These are phyloP conservation scores for Drosophila borealis DNA, from an alignment of 2,888 invertebrate genomes.

Conservation along the genomic window DNA sequence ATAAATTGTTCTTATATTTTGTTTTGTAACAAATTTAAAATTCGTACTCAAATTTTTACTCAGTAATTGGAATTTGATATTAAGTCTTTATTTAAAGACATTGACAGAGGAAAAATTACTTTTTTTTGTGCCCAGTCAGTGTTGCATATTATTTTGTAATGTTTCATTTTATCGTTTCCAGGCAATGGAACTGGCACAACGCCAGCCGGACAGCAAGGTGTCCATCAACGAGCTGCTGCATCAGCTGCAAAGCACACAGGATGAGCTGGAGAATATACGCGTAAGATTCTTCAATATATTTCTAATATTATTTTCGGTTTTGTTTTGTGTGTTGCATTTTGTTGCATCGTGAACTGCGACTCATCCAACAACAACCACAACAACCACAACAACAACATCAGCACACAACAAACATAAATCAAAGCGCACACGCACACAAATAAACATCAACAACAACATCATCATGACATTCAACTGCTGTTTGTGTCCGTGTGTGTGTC, in stretches of 20 bases:
- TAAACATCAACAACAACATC: slow-evolving; percentile 18
- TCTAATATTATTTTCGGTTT: slow-evolving; percentile 83
- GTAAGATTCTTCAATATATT: slow-evolving; percentile 87
- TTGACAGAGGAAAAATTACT: too few relatives aligned
- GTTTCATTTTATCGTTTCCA: slow-evolving; percentile 49
- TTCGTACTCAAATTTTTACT: too few relatives aligned
- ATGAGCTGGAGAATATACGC: slow-evolving; percentile 94
- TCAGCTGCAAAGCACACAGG: slow-evolving; percentile 93
- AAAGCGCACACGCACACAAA: slow-evolving; percentile 27
- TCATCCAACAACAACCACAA: slow-evolving; percentile 30
- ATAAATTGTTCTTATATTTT: too few relatives aligned
- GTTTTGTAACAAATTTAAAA: too few relatives aligned
- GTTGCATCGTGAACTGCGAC: slow-evolving; percentile 77
- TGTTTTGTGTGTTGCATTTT: slow-evolving; percentile 84
- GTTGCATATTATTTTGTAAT: background rate
- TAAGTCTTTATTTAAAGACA: too few relatives aligned
- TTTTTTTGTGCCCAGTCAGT: too few relatives aligned
- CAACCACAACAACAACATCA: slow-evolving; percentile 19
- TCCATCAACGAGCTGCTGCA: slow-evolving; percentile 93
- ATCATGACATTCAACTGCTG: slow-evolving; percentile 12
- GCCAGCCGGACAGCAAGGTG: slow-evolving; percentile 88
- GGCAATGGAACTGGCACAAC: slow-evolving; percentile 86
- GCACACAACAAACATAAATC: slow-evolving; percentile 10
- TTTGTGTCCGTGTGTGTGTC: slow-evolving; percentile 5
- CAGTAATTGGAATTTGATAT: too few relatives aligned